Evolutionary conservation across 64 coral and sea anemone species (phyloP).

Genomic region (Porites australiensis): DNA sequence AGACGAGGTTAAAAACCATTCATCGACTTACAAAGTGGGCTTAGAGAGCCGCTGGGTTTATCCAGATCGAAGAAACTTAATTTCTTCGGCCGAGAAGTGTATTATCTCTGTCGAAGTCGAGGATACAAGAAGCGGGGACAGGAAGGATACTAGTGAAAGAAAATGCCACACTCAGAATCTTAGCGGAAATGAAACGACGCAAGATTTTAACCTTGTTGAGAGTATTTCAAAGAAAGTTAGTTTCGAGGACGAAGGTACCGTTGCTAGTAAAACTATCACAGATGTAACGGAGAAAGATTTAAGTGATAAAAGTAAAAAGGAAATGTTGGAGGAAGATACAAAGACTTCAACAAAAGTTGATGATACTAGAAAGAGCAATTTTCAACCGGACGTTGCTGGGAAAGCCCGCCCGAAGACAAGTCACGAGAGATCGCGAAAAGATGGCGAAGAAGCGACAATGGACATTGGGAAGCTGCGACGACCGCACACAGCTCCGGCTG

Average conservation of each 20-base stretch:
- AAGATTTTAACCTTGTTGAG: background rate
- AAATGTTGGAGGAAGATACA: background rate
- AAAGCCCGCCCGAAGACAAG: slow-evolving; percentile 29
- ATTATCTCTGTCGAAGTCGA: slow-evolving; percentile 63
- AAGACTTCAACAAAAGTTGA: background rate
- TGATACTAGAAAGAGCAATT: background rate
- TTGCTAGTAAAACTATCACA: background rate
- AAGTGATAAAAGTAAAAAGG: background rate
- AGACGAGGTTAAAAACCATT: background rate
- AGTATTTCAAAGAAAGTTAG: slow-evolving; percentile 56
- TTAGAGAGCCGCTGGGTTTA: slow-evolving; percentile 47
- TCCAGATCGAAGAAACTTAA: slow-evolving; percentile 56
- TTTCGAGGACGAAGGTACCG: slow-evolving; percentile 29
- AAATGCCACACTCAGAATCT: background rate
- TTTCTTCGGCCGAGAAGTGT: slow-evolving; percentile 28
- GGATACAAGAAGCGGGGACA: slow-evolving; percentile 16
- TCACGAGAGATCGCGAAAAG: background rate
- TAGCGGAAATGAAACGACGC: background rate
- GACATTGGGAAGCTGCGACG: slow-evolving; percentile 5
- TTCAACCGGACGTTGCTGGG: background rate
- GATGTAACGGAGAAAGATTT: background rate
- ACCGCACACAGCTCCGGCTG: slow-evolving; percentile 52
- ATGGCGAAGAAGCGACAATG: background rate
- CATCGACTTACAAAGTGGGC: slow-evolving; percentile 26
- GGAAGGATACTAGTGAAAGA: background rate